Conservation (phyloP, 1,140 invertebrate species). For the Ips typographus region DNA sequence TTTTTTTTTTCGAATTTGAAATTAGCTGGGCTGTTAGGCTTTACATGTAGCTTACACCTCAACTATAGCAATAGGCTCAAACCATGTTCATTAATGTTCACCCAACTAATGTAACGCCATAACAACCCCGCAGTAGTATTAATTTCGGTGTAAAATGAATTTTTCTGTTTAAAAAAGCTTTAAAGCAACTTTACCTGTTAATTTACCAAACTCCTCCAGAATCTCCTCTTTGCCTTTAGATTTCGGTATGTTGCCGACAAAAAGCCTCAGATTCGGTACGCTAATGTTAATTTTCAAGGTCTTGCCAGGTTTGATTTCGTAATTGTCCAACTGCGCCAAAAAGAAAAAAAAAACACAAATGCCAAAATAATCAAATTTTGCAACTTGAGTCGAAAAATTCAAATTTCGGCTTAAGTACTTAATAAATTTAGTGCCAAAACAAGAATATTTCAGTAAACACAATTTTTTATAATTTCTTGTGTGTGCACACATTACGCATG, state of each 20-base stretch:
- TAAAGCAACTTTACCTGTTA: conserved; percentile 89
- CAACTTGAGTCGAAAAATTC: conserved; percentile 30
- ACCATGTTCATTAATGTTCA: too few relatives aligned
- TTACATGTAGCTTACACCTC: too few relatives aligned
- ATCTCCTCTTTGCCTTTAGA: conserved; percentile 99
- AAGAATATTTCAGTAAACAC: too few relatives aligned
- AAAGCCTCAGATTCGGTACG: conserved; percentile 99
- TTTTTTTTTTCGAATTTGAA: conserved; percentile 1
- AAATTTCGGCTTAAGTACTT: conserved; percentile 36
- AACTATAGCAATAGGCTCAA: neutral
- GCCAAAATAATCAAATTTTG: conserved; percentile 60
- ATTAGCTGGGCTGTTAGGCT: too few relatives aligned
- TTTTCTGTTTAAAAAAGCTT: conserved; percentile 14
- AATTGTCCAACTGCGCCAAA: conserved; percentile 96
- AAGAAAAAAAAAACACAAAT: conserved; percentile 58
- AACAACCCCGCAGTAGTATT: neutral
- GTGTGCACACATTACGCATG: too few relatives aligned
- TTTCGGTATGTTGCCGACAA: conserved; percentile 99
- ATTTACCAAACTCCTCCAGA: conserved; percentile 99
- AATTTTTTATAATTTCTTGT: too few relatives aligned
- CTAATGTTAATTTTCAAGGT: conserved; percentile 99
- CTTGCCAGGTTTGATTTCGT: conserved; percentile 99
- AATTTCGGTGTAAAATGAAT: conserved; percentile 14
- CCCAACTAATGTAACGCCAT: conserved; percentile 10
- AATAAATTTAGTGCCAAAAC: too few relatives aligned